phyloP scores from a whole-genome alignment of 2,797 vertebrate genomes.

The Cichlasoma orientale region DNA sequence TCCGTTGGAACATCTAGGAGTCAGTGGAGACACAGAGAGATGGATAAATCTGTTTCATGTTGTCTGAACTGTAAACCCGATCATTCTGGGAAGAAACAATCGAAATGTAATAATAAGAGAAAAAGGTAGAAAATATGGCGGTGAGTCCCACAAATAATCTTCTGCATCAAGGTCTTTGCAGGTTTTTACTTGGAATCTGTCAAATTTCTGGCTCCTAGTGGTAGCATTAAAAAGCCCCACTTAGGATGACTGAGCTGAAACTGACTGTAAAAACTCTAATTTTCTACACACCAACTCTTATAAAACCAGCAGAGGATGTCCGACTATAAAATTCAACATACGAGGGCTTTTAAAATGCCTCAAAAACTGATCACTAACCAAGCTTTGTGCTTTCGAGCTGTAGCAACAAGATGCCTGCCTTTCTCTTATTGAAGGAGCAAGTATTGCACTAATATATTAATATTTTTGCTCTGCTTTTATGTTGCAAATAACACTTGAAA shows the following conservation, averaged over 20 bases:
- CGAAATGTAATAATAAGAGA: neutral
- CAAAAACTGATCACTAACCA: neutral
- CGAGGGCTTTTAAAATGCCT: neutral
- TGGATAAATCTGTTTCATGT: neutral
- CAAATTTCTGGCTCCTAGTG: neutral
- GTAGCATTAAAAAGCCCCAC: neutral
- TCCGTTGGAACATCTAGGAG: slow-evolving; percentile 89
- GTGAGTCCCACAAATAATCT: neutral
- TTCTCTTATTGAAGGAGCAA: slow-evolving; percentile 4
- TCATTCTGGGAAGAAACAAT: neutral
- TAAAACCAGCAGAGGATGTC: neutral
- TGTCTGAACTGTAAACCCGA: neutral
- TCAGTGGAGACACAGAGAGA: slow-evolving; percentile 27
- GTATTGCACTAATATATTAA: neutral
- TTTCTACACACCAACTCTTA: neutral
- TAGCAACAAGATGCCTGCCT: neutral
- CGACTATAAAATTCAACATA: neutral
- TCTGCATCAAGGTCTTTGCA: neutral
- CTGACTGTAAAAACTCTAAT: neutral
- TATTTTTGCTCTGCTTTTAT: slow-evolving; percentile 29
- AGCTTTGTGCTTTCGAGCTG: slow-evolving; percentile 9
- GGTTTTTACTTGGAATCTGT: neutral
- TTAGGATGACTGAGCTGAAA: neutral
- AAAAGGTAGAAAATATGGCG: neutral
- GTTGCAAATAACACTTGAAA: slow-evolving; percentile 12